These are phyloP conservation scores for Morphnarchus princeps DNA, from an alignment of 2,113 vertebrate species.

Conservation along the genomic window DNA sequence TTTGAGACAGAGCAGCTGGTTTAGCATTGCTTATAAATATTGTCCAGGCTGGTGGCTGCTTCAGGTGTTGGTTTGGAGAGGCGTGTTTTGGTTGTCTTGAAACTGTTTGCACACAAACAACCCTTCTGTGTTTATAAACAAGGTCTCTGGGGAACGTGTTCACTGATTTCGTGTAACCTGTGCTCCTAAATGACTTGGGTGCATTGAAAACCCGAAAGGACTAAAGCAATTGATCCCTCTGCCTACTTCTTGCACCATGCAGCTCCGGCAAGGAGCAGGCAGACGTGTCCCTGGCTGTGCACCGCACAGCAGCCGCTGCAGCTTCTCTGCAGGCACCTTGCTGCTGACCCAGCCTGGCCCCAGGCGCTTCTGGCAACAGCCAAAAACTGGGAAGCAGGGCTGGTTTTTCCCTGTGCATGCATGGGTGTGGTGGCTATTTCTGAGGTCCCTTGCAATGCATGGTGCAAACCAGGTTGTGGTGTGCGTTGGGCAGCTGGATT, in stretches of 20 bases:
- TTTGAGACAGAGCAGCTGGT: neutral
- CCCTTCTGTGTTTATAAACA: neutral
- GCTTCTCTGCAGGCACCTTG: neutral
- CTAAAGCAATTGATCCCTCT: fast-evolving
- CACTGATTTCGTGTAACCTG: fast-evolving
- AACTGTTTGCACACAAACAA: neutral
- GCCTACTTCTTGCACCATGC: fast-evolving
- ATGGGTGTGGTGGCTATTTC: fast-evolving
- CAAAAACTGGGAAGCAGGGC: fast-evolving
- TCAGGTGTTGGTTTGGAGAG: neutral
- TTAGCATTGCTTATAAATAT: fast-evolving
- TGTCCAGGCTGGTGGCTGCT: neutral
- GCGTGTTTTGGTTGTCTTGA: neutral
- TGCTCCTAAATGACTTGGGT: fast-evolving
- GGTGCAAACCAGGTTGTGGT: neutral
- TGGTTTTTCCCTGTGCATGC: neutral
- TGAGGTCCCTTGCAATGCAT: fast-evolving
- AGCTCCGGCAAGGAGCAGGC: neutral
- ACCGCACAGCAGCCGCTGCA: fast-evolving
- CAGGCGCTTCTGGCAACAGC: neutral
- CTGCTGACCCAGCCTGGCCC: neutral
- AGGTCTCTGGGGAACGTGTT: fast-evolving
- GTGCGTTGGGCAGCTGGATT: no score
- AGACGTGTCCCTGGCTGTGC: fast-evolving
- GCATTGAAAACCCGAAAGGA: fast-evolving